Evolutionary conservation across 92 coral and sea anemone genomes (phyloP), one percentile per base, ranked within the genome.

Genomic region (Paramuricea clavata): DNA sequence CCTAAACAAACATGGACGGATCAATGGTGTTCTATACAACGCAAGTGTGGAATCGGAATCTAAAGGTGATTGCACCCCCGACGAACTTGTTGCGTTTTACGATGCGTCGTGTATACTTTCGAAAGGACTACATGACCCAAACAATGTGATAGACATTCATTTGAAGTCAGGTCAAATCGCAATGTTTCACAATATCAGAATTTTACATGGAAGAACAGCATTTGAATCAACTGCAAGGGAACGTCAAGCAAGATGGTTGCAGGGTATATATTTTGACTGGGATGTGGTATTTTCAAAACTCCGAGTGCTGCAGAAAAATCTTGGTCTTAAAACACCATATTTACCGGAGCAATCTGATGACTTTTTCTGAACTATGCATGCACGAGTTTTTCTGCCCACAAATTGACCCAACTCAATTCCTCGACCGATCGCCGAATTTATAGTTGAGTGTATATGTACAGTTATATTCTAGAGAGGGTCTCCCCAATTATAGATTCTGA

Each of bases 251-350:
- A 80, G 89, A 36, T 70, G 64, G 26, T 39, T 85, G 16, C 83
- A 85, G 64, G 89, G 35, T 28, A 49, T 23, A 0, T 85, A 75
- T 61, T 10, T 75, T 7, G 89, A 85, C 52, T 62, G 69, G 84
- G 89, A 85, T 32, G 75, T 39, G 42, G 12, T 76, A 17, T 75
- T 59, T 23, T 85, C 89, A 33, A 85, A 85, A 67, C 78, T 85
- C 59, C 44, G 89, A 22, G 65, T 35, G 4, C 36, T 76, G 17
- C 57, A 43, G 7, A 15, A 47, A 22, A 60, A 22, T 16, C 76
- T 85, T 49, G 76, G 39, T 6, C 50, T 85, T 28, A 12, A 83
- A 59, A 73, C 26, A 52, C 78, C 78, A 0, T 36, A 72, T 72
- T 36, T 72, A 33, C 56, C 35, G 19, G 78, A 43, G 25, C 56